phyloP scores from a whole-genome alignment of 2,113 vertebrate species.

The Malurus melanocephalus region DNA sequence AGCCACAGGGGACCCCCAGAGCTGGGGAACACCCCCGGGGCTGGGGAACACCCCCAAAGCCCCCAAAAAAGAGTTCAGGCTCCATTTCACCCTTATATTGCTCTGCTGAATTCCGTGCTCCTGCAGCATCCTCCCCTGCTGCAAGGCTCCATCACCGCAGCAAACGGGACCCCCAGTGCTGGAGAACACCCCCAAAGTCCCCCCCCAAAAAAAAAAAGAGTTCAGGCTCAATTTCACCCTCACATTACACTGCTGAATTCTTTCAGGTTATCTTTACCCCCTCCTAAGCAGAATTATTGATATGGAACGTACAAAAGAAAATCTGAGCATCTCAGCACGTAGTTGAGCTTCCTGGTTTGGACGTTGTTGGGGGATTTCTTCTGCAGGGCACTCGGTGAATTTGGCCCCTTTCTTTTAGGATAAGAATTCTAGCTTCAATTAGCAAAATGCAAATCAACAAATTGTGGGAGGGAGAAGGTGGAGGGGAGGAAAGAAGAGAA shows the following conservation, averaged over 20 bases:
- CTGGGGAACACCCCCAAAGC: accelerated
- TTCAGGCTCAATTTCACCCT: background rate
- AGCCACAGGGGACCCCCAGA: background rate
- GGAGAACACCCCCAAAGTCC: background rate
- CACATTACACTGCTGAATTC: accelerated
- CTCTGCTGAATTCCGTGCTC: background rate
- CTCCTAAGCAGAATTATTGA: background rate
- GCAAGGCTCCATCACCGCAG: too few species aligned
- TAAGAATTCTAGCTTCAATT: background rate
- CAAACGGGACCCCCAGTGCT: too few species aligned
- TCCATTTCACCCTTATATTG: background rate
- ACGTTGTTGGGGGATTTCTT: background rate
- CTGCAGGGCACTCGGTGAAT: background rate
- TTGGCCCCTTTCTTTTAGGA: background rate
- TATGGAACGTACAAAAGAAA: background rate
- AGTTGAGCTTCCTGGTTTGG: background rate
- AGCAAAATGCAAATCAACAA: background rate
- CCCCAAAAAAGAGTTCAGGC: background rate
- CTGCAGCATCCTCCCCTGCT: too few species aligned
- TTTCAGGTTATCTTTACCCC: background rate
- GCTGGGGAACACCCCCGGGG: background rate
- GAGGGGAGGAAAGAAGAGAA: background rate
- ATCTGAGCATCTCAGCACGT: background rate
- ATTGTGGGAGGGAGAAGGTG: background rate
- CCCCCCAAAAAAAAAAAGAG: too few species aligned